Percentiles rank a stretch among this genome's conserved stretches.
Conservation (phyloP, 64 coral and sea anemone genomes). For the Stichodactyla mertensii region DNA sequence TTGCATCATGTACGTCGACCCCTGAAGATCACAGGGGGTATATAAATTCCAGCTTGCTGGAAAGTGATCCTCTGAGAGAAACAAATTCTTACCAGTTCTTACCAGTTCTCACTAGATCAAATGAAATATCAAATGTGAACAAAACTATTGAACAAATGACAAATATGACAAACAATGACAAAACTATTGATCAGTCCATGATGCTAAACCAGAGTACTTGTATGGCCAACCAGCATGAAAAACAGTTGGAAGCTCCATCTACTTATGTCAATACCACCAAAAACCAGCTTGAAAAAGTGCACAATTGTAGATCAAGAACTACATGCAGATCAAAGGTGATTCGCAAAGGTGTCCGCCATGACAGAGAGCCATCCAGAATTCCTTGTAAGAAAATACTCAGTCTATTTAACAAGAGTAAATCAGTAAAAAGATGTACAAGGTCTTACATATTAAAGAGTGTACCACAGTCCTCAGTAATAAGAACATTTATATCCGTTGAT, state of each 20-base stretch:
- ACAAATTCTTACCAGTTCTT: background rate
- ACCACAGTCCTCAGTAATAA: no score
- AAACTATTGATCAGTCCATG: conserved; percentile 25
- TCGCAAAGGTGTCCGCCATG: conserved; percentile 24
- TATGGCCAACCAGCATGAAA: background rate
- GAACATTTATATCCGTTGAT: no score
- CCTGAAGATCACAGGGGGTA: conserved; percentile 26
- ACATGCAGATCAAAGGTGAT: background rate
- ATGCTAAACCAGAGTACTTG: conserved; percentile 9
- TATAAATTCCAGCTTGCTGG: conserved; percentile 14
- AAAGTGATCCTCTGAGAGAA: conserved; percentile 3
- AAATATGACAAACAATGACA: conserved; percentile 18
- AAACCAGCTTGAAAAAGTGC: background rate
- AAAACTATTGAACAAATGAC: conserved; percentile 13
- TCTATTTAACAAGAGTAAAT: conserved; percentile 28
- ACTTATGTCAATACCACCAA: conserved; percentile 1
- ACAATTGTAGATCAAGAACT: conserved; percentile 12
- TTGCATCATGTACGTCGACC: conserved; percentile 3
- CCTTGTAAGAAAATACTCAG: conserved; percentile 23
- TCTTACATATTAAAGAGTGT: conserved; percentile 20
- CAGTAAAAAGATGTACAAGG: conserved; percentile 29
- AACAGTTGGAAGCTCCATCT: conserved; percentile 18
- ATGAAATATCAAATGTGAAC: no score
- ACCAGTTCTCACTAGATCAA: no score
- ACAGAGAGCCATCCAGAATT: background rate